Conservation (phyloP, 1,140 invertebrate species). For the Harlomillsia oculata region DNA sequence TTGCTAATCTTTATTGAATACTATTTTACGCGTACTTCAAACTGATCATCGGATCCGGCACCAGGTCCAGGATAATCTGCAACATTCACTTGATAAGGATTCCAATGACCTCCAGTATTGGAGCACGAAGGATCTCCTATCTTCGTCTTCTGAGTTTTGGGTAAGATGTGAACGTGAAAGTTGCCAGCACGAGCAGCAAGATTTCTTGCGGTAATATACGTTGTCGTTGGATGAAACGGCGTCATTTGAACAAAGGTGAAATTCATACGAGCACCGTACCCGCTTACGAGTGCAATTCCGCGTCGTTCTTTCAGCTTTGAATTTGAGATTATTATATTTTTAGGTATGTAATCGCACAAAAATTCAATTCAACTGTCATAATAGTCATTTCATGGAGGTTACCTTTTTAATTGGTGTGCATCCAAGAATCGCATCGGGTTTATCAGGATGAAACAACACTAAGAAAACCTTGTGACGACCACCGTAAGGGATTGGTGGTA, state of each 20-base stretch:
- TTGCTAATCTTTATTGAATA: not conserved
- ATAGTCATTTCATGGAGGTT: constrained; percentile 8
- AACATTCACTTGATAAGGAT: constrained; percentile 44
- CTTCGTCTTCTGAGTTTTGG: constrained; percentile 40
- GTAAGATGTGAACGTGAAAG: constrained; percentile 47
- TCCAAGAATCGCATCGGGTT: constrained; percentile 64
- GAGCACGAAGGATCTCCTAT: constrained; percentile 39
- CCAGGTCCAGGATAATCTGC: constrained; percentile 37
- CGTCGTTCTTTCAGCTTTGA: constrained; percentile 16
- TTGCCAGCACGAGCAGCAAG: constrained; percentile 44
- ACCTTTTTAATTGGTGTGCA: constrained; percentile 65
- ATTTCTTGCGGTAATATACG: constrained; percentile 60
- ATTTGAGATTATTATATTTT: constrained; percentile 15
- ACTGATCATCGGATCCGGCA: constrained; percentile 73
- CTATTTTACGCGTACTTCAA: constrained; percentile 45
- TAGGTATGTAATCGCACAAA: constrained; percentile 3
- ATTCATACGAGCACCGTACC: constrained; percentile 68
- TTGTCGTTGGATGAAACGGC: constrained; percentile 70
- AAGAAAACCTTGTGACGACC: constrained; percentile 63
- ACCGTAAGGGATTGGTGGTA: constrained; percentile 54
- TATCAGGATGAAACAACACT: constrained; percentile 69
- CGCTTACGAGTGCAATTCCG: constrained; percentile 55
- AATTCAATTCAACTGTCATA: constrained; percentile 18
- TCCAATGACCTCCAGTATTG: constrained; percentile 42
- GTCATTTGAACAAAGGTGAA: constrained; percentile 70